Evolutionary conservation across 2,113 vertebrate genomes (phyloP).

Genomic region (Plecotus auritus): DNA sequence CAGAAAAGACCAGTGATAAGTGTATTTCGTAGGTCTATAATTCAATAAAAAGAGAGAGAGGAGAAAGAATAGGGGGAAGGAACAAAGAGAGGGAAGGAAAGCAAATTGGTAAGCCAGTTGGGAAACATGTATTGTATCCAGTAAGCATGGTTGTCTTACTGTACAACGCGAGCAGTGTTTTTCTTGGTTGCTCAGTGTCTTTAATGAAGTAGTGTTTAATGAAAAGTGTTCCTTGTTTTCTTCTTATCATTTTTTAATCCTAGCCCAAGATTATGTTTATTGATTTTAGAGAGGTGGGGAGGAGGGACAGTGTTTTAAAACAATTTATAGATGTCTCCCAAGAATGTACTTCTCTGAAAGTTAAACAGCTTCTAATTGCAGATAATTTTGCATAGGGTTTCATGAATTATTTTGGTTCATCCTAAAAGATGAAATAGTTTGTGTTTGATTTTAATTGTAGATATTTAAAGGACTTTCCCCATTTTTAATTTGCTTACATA

Average conservation of each 20-base stretch:
- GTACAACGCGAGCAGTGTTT: rapidly evolving
- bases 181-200: background rate
- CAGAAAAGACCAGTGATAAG: background rate
- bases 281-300: background rate
- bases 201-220: background rate
- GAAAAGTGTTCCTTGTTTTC: background rate
- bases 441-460: background rate
- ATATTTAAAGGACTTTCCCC: background rate
- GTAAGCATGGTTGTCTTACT: background rate
- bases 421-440: background rate
- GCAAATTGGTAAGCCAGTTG: background rate
- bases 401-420: background rate
- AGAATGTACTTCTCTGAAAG: background rate
- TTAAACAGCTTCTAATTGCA: conserved; percentile 11
- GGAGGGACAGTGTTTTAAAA: background rate
- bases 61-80: background rate
- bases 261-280: background rate
- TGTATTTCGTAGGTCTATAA: background rate
- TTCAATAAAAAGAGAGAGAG: background rate
- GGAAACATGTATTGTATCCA: rapidly evolving
- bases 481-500: background rate
- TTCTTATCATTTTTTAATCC: background rate
- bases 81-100: background rate
- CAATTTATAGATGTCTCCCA: background rate
- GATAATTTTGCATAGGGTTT: background rate